phyloP scores from a whole-genome alignment of 2,888 invertebrate genomes.

The Drosophila vallismaia region DNA sequence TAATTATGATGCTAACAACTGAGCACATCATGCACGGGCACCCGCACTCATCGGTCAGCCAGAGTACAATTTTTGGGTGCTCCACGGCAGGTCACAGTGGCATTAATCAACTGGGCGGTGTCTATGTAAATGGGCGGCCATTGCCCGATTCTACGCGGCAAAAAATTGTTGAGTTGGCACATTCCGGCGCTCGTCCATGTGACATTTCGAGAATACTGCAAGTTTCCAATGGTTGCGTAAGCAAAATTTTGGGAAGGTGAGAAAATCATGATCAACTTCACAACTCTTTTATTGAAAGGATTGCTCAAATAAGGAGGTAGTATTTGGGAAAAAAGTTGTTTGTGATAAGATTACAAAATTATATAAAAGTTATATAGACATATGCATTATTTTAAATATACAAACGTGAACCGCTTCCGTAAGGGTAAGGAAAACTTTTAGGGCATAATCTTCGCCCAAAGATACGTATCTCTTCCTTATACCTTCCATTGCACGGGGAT shows the following conservation, averaged over 20 bases:
- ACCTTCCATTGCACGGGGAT: too few species aligned
- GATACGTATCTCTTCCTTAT: too few species aligned
- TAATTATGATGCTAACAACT: conserved; percentile 83
- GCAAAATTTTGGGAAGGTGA: conserved; percentile 99
- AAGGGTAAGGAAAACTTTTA: too few species aligned
- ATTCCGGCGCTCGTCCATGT: conserved; percentile 98
- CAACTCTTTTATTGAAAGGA: background rate
- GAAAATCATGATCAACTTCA: conserved; percentile 7
- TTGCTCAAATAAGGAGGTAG: too few species aligned
- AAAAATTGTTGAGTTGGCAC: conserved; percentile 99
- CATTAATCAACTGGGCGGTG: conserved; percentile 99
- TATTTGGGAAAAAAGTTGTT: too few species aligned
- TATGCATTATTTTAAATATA: too few species aligned
- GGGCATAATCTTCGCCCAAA: too few species aligned
- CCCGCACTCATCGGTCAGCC: conserved; percentile 86
- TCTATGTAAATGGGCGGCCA: conserved; percentile 99
- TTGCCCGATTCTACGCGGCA: conserved; percentile 98
- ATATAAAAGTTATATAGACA: too few species aligned
- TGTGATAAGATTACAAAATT: too few species aligned
- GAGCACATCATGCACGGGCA: conserved; percentile 90
- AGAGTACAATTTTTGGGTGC: conserved; percentile 92
- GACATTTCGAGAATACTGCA: conserved; percentile 99
- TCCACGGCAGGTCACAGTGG: conserved; percentile 97
- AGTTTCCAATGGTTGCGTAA: conserved; percentile 99
- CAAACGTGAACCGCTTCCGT: too few species aligned